These are phyloP conservation scores for Choreutis nemorana DNA, from an alignment of 2,888 invertebrate species.

Conservation along the genomic window DNA sequence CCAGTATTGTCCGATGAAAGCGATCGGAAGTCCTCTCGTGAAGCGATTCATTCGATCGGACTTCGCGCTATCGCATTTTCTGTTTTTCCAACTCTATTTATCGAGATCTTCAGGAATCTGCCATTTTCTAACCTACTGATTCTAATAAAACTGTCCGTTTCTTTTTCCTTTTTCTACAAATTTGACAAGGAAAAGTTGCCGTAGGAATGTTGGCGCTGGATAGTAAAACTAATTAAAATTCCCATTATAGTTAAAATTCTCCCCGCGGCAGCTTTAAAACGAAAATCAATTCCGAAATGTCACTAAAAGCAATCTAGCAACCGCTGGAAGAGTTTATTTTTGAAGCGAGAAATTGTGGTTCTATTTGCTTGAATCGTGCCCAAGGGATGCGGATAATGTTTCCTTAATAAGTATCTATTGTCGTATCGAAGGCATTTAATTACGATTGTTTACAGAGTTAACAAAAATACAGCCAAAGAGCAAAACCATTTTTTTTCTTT, in stretches of 20 bases:
- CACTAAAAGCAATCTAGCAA: slow-evolving; percentile 20
- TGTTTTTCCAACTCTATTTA: slow-evolving; percentile 13
- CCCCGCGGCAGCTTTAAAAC: slow-evolving; percentile 2
- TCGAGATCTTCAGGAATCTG: slow-evolving; percentile 3
- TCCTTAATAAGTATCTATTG: slow-evolving; percentile 46
- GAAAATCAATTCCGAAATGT: slow-evolving; percentile 31
- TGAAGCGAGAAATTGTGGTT: slow-evolving; percentile 22
- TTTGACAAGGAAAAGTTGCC: too few relatives aligned
- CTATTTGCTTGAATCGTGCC: slow-evolving; percentile 29
- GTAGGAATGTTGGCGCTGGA: too few relatives aligned
- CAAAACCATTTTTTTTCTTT: too few relatives aligned
- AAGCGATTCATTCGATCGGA: slow-evolving; percentile 17
- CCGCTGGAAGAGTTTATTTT: slow-evolving; percentile 25
- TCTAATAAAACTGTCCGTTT: too few relatives aligned
- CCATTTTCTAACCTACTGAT: too few relatives aligned
- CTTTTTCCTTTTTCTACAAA: too few relatives aligned
- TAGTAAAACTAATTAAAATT: too few relatives aligned
- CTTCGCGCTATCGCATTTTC: slow-evolving; percentile 13
- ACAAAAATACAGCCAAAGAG: too few relatives aligned
- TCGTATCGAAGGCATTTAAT: slow-evolving; percentile 22
- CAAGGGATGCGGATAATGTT: slow-evolving; percentile 31
- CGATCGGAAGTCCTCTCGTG: slow-evolving; percentile 42
- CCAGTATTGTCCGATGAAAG: too few relatives aligned
- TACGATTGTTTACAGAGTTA: slow-evolving; percentile 16
- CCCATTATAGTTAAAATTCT: slow-evolving; percentile 2